Conservation (phyloP, 2,888 invertebrate species). For the Ernsta delagoae region DNA sequence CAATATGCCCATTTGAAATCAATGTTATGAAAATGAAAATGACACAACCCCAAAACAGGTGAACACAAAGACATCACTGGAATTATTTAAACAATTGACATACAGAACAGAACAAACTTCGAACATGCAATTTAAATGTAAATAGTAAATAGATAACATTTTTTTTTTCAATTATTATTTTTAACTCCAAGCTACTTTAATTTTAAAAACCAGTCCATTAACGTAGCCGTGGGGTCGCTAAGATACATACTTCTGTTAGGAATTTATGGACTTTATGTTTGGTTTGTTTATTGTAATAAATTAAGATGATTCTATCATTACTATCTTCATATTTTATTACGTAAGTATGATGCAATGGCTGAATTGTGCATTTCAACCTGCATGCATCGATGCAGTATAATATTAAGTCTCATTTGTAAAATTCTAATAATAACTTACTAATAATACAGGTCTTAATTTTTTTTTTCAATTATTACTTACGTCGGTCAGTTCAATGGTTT, state of each 20-base stretch:
- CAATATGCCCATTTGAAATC: slow-evolving; percentile 46
- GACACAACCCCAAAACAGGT: slow-evolving; percentile 56
- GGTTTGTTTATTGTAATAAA: too few species aligned
- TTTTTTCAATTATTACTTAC: slow-evolving; percentile 69
- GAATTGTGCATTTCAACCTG: slow-evolving; percentile 7
- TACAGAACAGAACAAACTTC: slow-evolving; percentile 49
- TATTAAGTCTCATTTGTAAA: too few species aligned
- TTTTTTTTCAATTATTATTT: too few species aligned
- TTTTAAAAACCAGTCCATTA: too few species aligned
- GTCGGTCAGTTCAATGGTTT: slow-evolving; percentile 93
- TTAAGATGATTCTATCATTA: too few species aligned
- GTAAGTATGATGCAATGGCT: background rate
- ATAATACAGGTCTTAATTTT: background rate
- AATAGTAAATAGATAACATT: too few species aligned
- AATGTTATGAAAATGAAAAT: slow-evolving; percentile 49
- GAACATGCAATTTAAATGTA: slow-evolving; percentile 55
- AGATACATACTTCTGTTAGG: too few species aligned
- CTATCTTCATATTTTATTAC: background rate
- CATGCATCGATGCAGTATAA: slow-evolving; percentile 14
- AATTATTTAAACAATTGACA: slow-evolving; percentile 46
- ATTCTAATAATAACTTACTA: background rate
- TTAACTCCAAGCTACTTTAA: too few species aligned
- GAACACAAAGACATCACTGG: slow-evolving; percentile 54
- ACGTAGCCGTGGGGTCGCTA: too few species aligned
- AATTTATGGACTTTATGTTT: too few species aligned